Conservation (phyloP, 1,140 invertebrate genomes). For the Ostrea edulis region DNA sequence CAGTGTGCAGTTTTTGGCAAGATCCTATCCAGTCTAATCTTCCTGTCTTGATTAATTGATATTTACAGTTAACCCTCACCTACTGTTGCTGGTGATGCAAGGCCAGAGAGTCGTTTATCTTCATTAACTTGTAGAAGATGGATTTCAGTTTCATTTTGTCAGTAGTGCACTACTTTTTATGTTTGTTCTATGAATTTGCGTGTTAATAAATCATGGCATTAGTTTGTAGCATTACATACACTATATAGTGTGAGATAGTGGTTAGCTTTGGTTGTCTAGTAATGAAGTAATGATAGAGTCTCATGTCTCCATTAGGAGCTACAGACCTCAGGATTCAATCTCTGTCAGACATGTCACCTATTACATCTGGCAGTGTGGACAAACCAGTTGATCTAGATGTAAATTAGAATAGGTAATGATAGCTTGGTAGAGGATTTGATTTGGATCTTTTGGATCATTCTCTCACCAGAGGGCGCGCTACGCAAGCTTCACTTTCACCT, state of each 20-base stretch:
- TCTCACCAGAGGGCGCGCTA: too few relatives aligned
- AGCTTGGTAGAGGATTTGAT: neutral
- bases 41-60: slow-evolving; percentile 16
- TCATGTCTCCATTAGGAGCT: too few relatives aligned
- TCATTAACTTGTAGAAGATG: neutral
- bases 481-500: too few relatives aligned
- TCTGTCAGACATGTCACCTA: too few relatives aligned
- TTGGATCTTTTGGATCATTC: neutral
- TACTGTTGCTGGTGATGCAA: neutral
- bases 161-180: neutral
- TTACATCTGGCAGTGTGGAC: neutral
- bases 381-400: neutral
- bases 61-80: neutral
- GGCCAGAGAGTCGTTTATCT: neutral
- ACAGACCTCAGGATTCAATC: too few relatives aligned
- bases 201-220: too few relatives aligned
- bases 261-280: too few relatives aligned
- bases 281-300: too few relatives aligned
- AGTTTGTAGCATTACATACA: too few relatives aligned
- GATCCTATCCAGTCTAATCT: neutral
- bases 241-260: too few relatives aligned
- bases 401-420: neutral
- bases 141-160: neutral
- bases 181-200: too few relatives aligned
- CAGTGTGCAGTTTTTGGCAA: slow-evolving; percentile 18